Conservation (phyloP, 2,888 invertebrate genomes). For the Thalpophila matura region DNA sequence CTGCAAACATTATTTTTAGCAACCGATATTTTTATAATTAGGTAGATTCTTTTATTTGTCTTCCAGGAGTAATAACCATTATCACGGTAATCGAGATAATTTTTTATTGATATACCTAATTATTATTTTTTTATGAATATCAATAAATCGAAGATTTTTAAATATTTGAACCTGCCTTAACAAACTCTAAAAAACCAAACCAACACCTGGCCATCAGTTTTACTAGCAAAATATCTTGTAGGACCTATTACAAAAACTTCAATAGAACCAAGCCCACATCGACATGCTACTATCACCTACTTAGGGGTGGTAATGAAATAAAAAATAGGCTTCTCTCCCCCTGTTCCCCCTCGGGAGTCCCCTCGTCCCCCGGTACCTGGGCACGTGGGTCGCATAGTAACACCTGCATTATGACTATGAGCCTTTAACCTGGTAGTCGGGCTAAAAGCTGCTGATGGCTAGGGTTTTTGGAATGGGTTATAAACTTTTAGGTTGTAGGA, state of each 20-base stretch:
- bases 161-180: no score
- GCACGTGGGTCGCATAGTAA: constrained; percentile 68
- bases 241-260: not conserved
- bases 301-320: constrained; percentile 72
- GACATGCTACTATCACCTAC: constrained; percentile 65
- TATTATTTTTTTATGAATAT: no score
- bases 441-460: constrained; percentile 14
- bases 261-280: constrained; percentile 28
- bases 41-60: no score
- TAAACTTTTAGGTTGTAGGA: not conserved
- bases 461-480: constrained; percentile 16
- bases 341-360: constrained; percentile 14
- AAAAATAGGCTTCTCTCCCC: constrained; percentile 64
- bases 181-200: not conserved
- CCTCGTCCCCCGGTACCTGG: constrained; percentile 59
- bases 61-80: no score
- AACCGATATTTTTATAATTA: no score
- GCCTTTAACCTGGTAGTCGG: constrained; percentile 25
- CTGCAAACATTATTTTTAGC: no score
- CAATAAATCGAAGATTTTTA: no score
- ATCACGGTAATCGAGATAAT: no score
- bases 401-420: constrained; percentile 62
- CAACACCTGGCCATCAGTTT: not conserved
- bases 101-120: no score
- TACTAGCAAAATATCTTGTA: not conserved